A percentile compares a stretch with the other conserved stretches of the same genome.
Evolutionary conservation across 2,797 vertebrate genomes (phyloP).

Genomic region (Saguinus oedipus): DNA sequence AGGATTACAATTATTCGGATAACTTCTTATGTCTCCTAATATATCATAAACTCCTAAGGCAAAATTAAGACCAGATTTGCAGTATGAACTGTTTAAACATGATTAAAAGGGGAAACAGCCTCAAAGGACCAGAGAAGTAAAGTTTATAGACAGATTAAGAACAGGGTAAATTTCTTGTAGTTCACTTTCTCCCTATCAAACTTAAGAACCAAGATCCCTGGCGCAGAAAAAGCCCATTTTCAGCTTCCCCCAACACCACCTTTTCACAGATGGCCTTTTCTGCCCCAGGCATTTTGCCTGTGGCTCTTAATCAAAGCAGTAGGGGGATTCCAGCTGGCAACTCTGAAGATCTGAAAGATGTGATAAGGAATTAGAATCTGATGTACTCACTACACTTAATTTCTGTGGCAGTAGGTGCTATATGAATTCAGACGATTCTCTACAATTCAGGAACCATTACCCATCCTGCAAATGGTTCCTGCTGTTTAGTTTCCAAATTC

Average conservation of each 20-base stretch:
- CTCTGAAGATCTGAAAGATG: slow-evolving; percentile 1
- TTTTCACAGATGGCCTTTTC: slow-evolving; percentile 34
- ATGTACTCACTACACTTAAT: slow-evolving; percentile 48
- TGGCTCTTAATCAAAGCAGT: slow-evolving; percentile 50
- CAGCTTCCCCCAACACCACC: not conserved
- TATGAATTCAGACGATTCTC: slow-evolving; percentile 36
- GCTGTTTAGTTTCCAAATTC: slow-evolving; percentile 25
- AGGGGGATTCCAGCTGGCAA: slow-evolving; percentile 3
- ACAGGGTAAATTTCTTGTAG: slow-evolving; percentile 33
- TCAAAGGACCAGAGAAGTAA: slow-evolving; percentile 8
- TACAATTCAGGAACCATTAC: slow-evolving; percentile 22
- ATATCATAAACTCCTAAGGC: slow-evolving; percentile 29
- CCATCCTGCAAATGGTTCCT: not conserved
- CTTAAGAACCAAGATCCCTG: slow-evolving; percentile 27
- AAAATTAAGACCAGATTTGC: slow-evolving; percentile 51
- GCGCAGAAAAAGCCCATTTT: not conserved
- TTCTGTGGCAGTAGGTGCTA: slow-evolving; percentile 32
- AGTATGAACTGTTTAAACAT: slow-evolving; percentile 37
- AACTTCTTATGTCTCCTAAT: slow-evolving; percentile 14
- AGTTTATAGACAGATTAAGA: slow-evolving; percentile 27
- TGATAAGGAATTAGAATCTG: slow-evolving; percentile 45
- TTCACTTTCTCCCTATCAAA: slow-evolving; percentile 34
- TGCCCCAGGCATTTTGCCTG: slow-evolving; percentile 25
- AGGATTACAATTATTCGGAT: slow-evolving; percentile 33
- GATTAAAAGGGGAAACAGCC: not conserved